Base-by-base conservation (phyloP, 2,797 vertebrate genomes). In the Gymnopithys bicolor region DNA sequence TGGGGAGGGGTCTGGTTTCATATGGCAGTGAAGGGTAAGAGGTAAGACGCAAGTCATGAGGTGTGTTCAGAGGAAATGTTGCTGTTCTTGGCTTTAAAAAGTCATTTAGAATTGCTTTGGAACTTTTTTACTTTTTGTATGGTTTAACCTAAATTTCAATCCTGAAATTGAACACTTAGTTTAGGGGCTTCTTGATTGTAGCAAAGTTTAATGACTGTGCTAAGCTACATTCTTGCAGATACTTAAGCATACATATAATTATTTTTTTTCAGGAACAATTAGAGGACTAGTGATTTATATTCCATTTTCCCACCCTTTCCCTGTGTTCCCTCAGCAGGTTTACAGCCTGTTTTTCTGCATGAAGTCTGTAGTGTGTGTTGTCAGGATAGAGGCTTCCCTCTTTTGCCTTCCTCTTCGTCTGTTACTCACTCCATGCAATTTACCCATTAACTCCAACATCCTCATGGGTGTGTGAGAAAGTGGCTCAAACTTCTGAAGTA, bases 341-440 rank as follows among this genome's bases (percentile, higher is more conserved):
- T 70, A 33, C 56, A 83, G 52, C 23, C 37, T 64, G 18, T 64
- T 87, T 77, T 80, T 83, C 75, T 91, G 17, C 0, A 0, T 87
- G 28, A 85, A 82, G 10, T 69, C 67, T 92, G 25, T 76, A 74
- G 55, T 28, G 35, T 14, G 5, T 51, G 8, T 67, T 89, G 21
- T 58, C 37, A 71, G 13, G 10, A 17, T 58, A 41, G 25, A 87
- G 14, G 30, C 74, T 87, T 93, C 46, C 16, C 35, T 87, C 87
- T 81, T 70, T 55, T 68, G 27, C 30, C n/a, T 88, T 71, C 37
- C n/a, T 70, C 16, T 77, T 89, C 76, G 13, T 60, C 93, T 93
- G 30, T 83, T n/a, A 77, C 78, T 92, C 49, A 69, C 15, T 80
- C 27, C 1, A 3, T 68, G 59, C 5, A 3, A 27, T 64, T 64